Percentiles rank a stretch among this genome's conserved stretches.
Conservation (phyloP, 2,888 invertebrate species). For the Thera obeliscata region DNA sequence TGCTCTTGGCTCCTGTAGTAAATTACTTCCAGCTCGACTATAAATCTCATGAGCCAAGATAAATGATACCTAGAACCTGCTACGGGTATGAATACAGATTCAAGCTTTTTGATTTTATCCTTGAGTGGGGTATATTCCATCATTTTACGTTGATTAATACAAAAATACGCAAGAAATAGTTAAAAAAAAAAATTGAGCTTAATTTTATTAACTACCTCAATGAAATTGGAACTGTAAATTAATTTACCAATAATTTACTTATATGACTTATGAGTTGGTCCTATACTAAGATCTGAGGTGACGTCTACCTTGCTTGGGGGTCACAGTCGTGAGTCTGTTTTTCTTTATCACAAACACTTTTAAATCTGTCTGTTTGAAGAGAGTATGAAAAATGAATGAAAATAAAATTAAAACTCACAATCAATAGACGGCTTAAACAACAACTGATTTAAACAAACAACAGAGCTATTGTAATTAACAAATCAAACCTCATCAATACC, state of each 20-base stretch:
- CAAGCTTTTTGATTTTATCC: constrained; percentile 22
- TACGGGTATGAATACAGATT: constrained; percentile 29
- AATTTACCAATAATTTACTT: no score
- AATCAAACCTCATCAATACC: constrained; percentile 7
- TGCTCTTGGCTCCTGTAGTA: constrained; percentile 23
- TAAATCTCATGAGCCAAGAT: constrained; percentile 41
- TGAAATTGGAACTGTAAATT: no score
- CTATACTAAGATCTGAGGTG: no score
- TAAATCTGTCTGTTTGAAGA: no score
- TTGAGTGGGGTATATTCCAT: background rate
- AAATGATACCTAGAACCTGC: constrained; percentile 36
- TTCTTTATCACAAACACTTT: no score
- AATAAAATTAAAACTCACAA: background rate
- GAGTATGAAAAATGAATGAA: background rate
- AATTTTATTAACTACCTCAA: no score
- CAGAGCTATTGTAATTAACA: background rate
- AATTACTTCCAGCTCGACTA: constrained; percentile 37
- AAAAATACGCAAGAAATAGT: no score
- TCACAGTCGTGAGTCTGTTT: no score
- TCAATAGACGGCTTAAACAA: background rate
- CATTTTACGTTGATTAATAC: background rate
- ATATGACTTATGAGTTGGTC: no score
- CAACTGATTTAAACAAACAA: background rate
- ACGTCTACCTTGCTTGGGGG: no score
- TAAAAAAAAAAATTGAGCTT: no score